A percentile compares a stretch with the other conserved stretches of the same genome.
These are phyloP conservation scores for Ceratitis capitata DNA, from an alignment of 1,140 invertebrate genomes.

Conservation along the genomic window DNA sequence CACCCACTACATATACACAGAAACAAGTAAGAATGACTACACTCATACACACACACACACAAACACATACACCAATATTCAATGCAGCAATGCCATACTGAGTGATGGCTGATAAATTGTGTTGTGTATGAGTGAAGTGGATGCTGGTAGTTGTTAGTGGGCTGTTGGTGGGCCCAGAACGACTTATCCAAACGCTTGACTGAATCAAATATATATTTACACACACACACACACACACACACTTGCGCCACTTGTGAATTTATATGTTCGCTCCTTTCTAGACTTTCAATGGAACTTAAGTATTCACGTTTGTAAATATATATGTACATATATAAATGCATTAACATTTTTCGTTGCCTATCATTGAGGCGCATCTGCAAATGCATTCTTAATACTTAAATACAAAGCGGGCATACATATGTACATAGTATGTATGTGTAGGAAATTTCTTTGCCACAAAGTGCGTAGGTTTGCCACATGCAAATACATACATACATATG, in stretches of 20 bases:
- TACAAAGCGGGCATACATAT: neutral
- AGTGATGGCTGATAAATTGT: neutral
- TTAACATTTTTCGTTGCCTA: neutral
- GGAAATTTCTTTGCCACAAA: constrained; percentile 3
- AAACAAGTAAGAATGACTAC: too few relatives aligned
- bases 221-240: neutral
- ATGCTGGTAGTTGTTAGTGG: neutral
- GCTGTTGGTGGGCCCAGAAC: neutral
- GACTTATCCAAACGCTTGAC: neutral
- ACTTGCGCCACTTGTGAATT: neutral
- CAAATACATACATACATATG: neutral
- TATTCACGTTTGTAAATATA: neutral
- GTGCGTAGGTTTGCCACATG: neutral
- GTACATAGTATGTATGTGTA: neutral
- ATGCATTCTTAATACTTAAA: constrained; percentile 35
- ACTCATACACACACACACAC: neutral
- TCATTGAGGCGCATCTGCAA: constrained; percentile 30
- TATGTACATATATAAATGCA: neutral
- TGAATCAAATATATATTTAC: too few relatives aligned
- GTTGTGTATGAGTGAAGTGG: neutral
- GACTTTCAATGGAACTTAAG: neutral
- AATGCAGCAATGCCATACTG: neutral
- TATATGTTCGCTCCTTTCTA: neutral
- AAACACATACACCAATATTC: neutral
- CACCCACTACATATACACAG: too few relatives aligned